A percentile compares a stretch with the other conserved stretches of the same genome.
Evolutionary conservation across 37 sponge, comb jelly and placozoan genomes (phyloP).

Genomic region (Amphimedon queenslandica): DNA sequence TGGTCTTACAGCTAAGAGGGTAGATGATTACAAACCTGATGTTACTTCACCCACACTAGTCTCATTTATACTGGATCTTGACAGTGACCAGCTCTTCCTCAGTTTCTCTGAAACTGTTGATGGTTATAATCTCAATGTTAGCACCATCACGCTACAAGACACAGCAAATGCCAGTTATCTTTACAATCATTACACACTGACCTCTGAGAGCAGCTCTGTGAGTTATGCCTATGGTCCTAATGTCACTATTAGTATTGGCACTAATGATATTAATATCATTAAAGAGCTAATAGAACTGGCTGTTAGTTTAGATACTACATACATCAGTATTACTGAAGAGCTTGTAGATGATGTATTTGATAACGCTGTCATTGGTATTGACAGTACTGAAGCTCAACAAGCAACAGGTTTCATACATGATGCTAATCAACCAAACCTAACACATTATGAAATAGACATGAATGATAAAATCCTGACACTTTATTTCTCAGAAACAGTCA

Average conservation of each 20-base stretch:
- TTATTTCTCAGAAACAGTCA: constrained; percentile 82
- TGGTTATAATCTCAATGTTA: constrained; percentile 50
- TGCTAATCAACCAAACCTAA: constrained; percentile 36
- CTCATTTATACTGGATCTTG: constrained; percentile 59
- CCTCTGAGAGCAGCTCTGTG: constrained; percentile 31
- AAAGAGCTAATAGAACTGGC: constrained; percentile 68
- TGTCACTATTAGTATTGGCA: constrained; percentile 36
- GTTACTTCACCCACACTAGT: constrained; percentile 60
- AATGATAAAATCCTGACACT: constrained; percentile 57
- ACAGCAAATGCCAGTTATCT: constrained; percentile 41
- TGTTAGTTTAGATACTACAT: constrained; percentile 45
- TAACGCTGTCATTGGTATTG: constrained; percentile 44
- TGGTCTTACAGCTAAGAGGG: constrained; percentile 41
- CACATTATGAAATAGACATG: constrained; percentile 70
- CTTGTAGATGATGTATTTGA: constrained; percentile 74
- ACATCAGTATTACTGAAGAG: constrained; percentile 31
- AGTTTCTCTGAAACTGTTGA: constrained; percentile 85
- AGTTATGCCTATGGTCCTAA: constrained; percentile 18
- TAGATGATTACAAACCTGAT: constrained; percentile 57
- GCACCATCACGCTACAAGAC: constrained; percentile 71
- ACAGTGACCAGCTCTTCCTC: constrained; percentile 30
- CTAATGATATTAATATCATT: constrained; percentile 69
- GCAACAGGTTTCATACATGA: constrained; percentile 34
- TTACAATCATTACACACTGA: constrained; percentile 64
- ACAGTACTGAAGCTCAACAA: constrained; percentile 7